A percentile compares a stretch with the other conserved stretches of the same genome.
Conservation (phyloP, 1,140 invertebrate genomes). For the Drosophila kepulauana region DNA sequence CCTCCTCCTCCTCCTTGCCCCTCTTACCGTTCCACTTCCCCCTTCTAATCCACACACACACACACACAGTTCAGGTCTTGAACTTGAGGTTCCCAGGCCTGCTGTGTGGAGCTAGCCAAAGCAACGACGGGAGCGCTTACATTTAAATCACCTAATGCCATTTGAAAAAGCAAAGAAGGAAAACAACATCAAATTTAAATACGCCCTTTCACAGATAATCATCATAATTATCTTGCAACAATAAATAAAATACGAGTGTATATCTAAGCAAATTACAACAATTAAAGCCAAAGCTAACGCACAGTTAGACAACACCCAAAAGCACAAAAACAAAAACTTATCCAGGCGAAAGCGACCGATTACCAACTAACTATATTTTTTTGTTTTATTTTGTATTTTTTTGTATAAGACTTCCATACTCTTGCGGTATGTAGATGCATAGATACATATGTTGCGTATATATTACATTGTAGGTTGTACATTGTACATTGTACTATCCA, state of each 20-base stretch:
- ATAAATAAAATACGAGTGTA: slow-evolving; percentile 69
- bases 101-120: neutral
- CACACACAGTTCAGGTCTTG: slow-evolving; percentile 9
- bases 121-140: slow-evolving; percentile 25
- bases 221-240: slow-evolving; percentile 81
- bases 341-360: slow-evolving; percentile 59
- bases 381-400: slow-evolving; percentile 20
- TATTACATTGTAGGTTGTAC: slow-evolving; percentile 27
- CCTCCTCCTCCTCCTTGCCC: neutral
- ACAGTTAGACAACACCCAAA: slow-evolving; percentile 69
- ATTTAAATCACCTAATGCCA: slow-evolving; percentile 46
- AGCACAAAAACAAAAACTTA: neutral
- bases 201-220: slow-evolving; percentile 79
- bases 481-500: slow-evolving; percentile 59
- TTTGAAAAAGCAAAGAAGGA: slow-evolving; percentile 23
- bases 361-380: slow-evolving; percentile 16
- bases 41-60: slow-evolving; percentile 1
- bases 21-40: neutral
- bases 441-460: slow-evolving; percentile 45
- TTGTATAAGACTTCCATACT: no score
- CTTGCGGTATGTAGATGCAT: slow-evolving; percentile 19
- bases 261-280: slow-evolving; percentile 80
- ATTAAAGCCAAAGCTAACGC: slow-evolving; percentile 60
- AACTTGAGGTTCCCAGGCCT: slow-evolving; percentile 61
- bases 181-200: slow-evolving; percentile 58